Conservation (phyloP, 92 coral and sea anemone genomes). For the Actinernus sp. region DNA sequence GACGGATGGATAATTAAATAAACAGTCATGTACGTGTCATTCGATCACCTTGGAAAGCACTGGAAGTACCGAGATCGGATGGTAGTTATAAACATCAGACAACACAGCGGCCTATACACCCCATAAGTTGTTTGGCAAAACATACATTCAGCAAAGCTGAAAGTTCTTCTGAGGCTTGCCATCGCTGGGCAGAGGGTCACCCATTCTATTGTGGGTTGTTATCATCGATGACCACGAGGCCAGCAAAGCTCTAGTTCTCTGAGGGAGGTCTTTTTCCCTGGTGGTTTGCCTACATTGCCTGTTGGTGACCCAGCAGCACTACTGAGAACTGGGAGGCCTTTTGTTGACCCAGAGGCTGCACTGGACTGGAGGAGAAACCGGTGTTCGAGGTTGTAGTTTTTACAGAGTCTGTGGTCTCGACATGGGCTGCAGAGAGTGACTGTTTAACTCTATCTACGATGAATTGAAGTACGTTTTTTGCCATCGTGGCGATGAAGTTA, state of each 20-base stretch:
- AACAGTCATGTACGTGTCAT: too few species aligned
- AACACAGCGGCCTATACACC: too few species aligned
- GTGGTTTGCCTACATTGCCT: conserved; percentile 33
- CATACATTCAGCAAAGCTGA: conserved; percentile 34
- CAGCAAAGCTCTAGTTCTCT: conserved; percentile 3
- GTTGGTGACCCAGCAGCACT: conserved; percentile 49
- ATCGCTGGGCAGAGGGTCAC: conserved; percentile 42
- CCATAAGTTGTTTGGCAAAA: conserved; percentile 40
- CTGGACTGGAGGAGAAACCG: conserved; percentile 52
- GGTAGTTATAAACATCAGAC: too few species aligned
- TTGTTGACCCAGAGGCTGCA: conserved; percentile 46
- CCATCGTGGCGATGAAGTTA: background rate
- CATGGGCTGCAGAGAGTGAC: background rate
- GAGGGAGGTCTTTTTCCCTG: conserved; percentile 24
- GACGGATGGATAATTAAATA: too few species aligned
- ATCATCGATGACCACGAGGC: conserved; percentile 3
- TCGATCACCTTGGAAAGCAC: too few species aligned
- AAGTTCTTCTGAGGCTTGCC: conserved; percentile 66
- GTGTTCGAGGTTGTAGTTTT: conserved; percentile 7
- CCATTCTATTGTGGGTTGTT: conserved; percentile 15
- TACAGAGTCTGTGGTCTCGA: background rate
- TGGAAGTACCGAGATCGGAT: too few species aligned
- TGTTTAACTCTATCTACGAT: conserved; percentile 17
- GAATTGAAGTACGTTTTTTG: conserved; percentile 5
- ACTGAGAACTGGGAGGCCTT: conserved; percentile 26